Evolutionary conservation across 2,888 invertebrate genomes (phyloP).

Genomic region (Drosophila gaucha): DNA sequence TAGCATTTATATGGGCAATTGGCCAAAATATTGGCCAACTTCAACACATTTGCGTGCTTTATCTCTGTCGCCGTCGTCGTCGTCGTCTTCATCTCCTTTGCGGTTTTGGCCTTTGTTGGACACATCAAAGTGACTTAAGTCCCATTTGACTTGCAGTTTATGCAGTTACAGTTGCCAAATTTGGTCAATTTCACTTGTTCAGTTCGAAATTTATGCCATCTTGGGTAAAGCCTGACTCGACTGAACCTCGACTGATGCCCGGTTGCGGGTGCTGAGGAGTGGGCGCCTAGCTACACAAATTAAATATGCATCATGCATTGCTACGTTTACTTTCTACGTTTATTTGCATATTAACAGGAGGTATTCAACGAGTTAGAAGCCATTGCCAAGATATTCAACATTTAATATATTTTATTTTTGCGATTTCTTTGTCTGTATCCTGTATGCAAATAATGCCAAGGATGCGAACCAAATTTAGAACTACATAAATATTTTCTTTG

Average conservation of each 20-base stretch:
- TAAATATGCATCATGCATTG: slow-evolving; percentile 40
- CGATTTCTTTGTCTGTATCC: background rate
- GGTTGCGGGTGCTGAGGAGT: slow-evolving; percentile 1
- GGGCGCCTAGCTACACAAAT: slow-evolving; percentile 35
- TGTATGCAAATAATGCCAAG: background rate
- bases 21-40: slow-evolving; percentile 71
- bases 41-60: slow-evolving; percentile 73
- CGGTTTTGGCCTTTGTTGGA: slow-evolving; percentile 30
- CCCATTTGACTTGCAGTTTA: slow-evolving; percentile 62
- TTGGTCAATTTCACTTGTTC: slow-evolving; percentile 76
- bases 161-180: slow-evolving; percentile 68
- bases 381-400: slow-evolving; percentile 6
- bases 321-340: slow-evolving; percentile 34
- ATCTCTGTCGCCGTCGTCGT: slow-evolving; percentile 38
- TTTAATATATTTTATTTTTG: slow-evolving; percentile 14
- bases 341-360: slow-evolving; percentile 21
- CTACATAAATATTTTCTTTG: too few relatives aligned
- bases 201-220: slow-evolving; percentile 56
- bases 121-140: slow-evolving; percentile 67
- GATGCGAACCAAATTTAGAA: too few relatives aligned
- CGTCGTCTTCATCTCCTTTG: slow-evolving; percentile 4
- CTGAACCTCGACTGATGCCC: background rate
- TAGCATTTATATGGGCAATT: slow-evolving; percentile 70
- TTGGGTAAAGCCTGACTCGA: slow-evolving; percentile 32
- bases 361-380: background rate